phyloP scores from a whole-genome alignment of 1,140 invertebrate species.

The Drosophila novamexicana region DNA sequence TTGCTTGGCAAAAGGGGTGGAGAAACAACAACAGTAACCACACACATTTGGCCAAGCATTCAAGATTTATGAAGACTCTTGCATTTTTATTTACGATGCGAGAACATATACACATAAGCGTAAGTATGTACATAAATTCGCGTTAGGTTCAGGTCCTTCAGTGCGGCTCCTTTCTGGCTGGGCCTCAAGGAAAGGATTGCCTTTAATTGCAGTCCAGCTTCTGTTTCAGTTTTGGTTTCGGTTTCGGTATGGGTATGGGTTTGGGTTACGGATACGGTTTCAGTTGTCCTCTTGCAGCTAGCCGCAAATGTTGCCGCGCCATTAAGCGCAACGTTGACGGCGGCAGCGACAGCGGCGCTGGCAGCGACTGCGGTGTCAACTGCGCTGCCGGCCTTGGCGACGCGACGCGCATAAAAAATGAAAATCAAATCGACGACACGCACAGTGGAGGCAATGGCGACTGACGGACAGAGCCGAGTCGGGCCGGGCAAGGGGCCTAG shows the following conservation, averaged over 20 bases:
- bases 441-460: conserved; percentile 56
- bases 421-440: conserved; percentile 73
- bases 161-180: conserved; percentile 18
- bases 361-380: conserved; percentile 35
- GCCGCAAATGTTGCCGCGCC: conserved; percentile 47
- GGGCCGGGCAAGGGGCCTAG: background rate
- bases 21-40: background rate
- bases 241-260: conserved; percentile 2
- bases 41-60: conserved; percentile 30
- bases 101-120: conserved; percentile 14
- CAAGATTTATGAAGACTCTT: conserved; percentile 63
- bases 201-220: conserved; percentile 50
- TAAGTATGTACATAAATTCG: conserved; percentile 12
- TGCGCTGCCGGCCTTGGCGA: conserved; percentile 55
- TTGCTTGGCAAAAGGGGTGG: background rate
- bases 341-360: background rate
- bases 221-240: conserved; percentile 5
- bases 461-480: background rate
- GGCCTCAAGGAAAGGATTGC: conserved; percentile 24
- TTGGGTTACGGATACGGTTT: conserved; percentile 9
- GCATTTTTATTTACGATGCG: conserved; percentile 42
- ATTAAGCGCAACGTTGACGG: conserved; percentile 27
- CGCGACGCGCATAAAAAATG: conserved; percentile 68
- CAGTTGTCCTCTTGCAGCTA: conserved; percentile 12
- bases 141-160: conserved; percentile 8